Base-by-base conservation (phyloP, 1,140 invertebrate genomes). In the Drosophila serrata region DNA sequence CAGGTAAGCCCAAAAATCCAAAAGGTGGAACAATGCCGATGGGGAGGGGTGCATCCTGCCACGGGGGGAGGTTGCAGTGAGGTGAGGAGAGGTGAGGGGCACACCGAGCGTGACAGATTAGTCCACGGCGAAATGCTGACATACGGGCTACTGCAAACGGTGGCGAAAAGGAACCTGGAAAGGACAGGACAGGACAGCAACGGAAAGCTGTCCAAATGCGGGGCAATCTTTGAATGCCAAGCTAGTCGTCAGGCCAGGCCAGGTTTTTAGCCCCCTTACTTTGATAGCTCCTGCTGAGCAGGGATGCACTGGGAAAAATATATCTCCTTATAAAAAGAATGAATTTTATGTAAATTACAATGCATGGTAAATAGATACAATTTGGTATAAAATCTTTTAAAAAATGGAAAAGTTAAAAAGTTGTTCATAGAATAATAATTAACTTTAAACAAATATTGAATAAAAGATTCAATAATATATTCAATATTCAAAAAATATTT, bases 51-150 rank as follows among this genome's bases (percentile, higher is more conserved):
- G 29, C 69, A 56, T 15, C 65, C 57, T 37, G 51, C 17, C 29
- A 24, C 22, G 7, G 24, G 24, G 12, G 13, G 24, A 61, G 67
- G 59, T 9, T 43, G 42, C 42, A 43, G 1, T 56, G 65, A 35
- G 64, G 6, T 17, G 46, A 49, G 48, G 48, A 22, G 31, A 33
- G 49, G 31, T 24, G 48, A 35, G 40, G 48, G 69, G 40, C 27
- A 40, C 75, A 67, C 84, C 57, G 67, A 82, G 72, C 84, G 80
- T 88, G 84, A 88, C 84, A 87, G 84, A 87, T 87, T 87, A 88
- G 70, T 74, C 60, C 33, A 40, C 59, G 57, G 80, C 80, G 77
- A 73, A 87, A 87, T 88, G 84, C 84, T 87, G 84, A 87, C 84
- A 87, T 80, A 88, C 84, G 84, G 82, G 79, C 55, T 31, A 7